Evolutionary conservation across 1,140 invertebrate species (phyloP).

Genomic region (Trichonephila inaurata): DNA sequence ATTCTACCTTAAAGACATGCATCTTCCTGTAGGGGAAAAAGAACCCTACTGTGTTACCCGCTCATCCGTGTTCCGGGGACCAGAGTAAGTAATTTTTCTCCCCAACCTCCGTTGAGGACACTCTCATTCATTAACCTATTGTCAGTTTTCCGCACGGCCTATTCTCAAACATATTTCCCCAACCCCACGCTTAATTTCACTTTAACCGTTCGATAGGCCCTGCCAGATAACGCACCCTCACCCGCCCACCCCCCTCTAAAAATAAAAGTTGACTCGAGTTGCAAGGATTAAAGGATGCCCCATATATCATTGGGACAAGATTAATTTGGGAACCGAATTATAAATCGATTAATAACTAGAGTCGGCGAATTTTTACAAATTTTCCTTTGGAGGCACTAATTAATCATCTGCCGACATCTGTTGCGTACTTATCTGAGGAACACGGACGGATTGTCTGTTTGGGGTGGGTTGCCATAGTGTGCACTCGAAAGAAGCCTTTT

Average conservation of each 20-base stretch:
- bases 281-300: slow-evolving; percentile 44
- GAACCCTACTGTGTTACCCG: background rate
- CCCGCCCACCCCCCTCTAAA: slow-evolving; percentile 32
- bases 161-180: slow-evolving; percentile 69
- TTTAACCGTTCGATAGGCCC: slow-evolving; percentile 72
- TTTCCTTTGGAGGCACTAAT: slow-evolving; percentile 75
- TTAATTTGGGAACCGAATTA: slow-evolving; percentile 76
- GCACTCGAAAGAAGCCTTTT: background rate
- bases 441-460: slow-evolving; percentile 53
- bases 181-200: slow-evolving; percentile 74
- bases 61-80: slow-evolving; percentile 10
- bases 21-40: slow-evolving; percentile 4
- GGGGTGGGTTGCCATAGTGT: slow-evolving; percentile 45
- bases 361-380: slow-evolving; percentile 76
- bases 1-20: no score
- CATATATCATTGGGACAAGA: slow-evolving; percentile 76
- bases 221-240: slow-evolving; percentile 56
- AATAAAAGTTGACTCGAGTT: slow-evolving; percentile 71
- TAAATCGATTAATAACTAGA: slow-evolving; percentile 76
- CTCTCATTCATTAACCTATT: slow-evolving; percentile 71
- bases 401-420: slow-evolving; percentile 73
- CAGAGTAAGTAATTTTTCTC: slow-evolving; percentile 69
- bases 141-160: slow-evolving; percentile 75
- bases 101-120: slow-evolving; percentile 7
- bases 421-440: slow-evolving; percentile 71